These are phyloP conservation scores for Marcusenius ussheri DNA, from an alignment of 2,113 vertebrate genomes.

Conservation along the genomic window DNA sequence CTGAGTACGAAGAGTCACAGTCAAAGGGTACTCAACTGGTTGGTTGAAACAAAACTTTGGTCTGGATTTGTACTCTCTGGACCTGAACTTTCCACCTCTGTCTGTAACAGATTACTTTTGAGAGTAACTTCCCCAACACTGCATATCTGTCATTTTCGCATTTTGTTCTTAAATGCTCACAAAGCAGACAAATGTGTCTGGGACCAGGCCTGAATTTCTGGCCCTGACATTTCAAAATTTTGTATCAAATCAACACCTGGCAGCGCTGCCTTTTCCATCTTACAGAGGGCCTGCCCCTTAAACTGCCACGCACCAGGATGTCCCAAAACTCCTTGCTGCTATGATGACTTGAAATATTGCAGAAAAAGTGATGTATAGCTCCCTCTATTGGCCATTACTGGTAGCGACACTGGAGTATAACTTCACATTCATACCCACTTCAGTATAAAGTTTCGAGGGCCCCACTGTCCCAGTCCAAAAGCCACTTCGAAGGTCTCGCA, in stretches of 20 bases:
- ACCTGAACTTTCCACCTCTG: too few relatives aligned
- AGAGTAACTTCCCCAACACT: not conserved
- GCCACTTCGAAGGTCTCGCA: too few relatives aligned
- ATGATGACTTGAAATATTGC: not conserved
- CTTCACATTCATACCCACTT: not conserved
- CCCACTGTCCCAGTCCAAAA: not conserved
- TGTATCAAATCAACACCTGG: not conserved
- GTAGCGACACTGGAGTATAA: not conserved
- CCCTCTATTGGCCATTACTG: constrained; percentile 4
- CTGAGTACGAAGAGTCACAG: too few relatives aligned
- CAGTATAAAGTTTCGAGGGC: not conserved
- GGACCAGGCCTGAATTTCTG: not conserved
- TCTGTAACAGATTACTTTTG: too few relatives aligned
- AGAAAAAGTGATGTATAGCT: not conserved
- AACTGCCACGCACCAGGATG: not conserved
- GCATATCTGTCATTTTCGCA: not conserved
- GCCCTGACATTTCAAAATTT: not conserved
- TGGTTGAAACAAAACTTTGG: not conserved
- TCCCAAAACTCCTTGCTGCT: not conserved
- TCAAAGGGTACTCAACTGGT: too few relatives aligned
- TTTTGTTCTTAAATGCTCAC: not conserved
- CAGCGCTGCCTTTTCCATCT: not conserved
- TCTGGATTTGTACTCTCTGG: not conserved
- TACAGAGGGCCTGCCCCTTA: not conserved
- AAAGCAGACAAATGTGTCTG: not conserved